A percentile compares a stretch with the other conserved stretches of the same genome.
Evolutionary conservation across 2,113 vertebrate genomes (phyloP).

Genomic region (Amblyornis subalaris): DNA sequence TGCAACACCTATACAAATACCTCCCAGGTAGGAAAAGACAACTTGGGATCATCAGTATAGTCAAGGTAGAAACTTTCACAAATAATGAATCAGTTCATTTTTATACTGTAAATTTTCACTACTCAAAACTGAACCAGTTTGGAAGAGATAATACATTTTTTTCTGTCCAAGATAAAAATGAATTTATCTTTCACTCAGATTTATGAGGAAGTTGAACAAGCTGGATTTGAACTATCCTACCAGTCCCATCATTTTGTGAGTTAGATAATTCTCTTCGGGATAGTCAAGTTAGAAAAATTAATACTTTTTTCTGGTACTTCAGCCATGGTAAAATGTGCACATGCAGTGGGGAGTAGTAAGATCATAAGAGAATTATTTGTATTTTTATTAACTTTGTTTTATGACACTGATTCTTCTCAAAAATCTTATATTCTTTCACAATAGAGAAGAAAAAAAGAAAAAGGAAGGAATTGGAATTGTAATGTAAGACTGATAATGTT

Average conservation of each 20-base stretch:
- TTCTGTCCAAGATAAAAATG: not conserved
- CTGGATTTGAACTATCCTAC: not conserved
- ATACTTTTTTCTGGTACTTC: not conserved
- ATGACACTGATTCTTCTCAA: not conserved
- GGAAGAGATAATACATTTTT: not conserved
- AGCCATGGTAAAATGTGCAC: not conserved
- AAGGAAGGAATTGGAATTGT: not conserved
- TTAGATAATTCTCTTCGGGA: not conserved
- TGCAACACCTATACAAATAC: constrained; percentile 2
- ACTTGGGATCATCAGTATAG: not conserved
- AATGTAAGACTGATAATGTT: not conserved
- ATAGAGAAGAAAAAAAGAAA: not conserved
- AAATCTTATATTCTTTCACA: not conserved
- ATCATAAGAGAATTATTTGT: not conserved
- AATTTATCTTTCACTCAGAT: not conserved
- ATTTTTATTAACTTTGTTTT: not conserved
- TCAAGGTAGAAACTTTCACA: not conserved
- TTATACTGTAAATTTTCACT: constrained; percentile 5
- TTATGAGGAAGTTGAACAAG: not conserved
- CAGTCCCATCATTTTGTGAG: not conserved
- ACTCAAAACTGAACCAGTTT: not conserved
- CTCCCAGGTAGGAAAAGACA: not conserved
- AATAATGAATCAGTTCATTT: not conserved
- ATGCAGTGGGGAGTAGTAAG: not conserved
- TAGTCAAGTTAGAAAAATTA: not conserved